A percentile compares a stretch with the other conserved stretches of the same genome.
phyloP scores from a whole-genome alignment of 2,113 vertebrate species.

The Pholis gunnellus region DNA sequence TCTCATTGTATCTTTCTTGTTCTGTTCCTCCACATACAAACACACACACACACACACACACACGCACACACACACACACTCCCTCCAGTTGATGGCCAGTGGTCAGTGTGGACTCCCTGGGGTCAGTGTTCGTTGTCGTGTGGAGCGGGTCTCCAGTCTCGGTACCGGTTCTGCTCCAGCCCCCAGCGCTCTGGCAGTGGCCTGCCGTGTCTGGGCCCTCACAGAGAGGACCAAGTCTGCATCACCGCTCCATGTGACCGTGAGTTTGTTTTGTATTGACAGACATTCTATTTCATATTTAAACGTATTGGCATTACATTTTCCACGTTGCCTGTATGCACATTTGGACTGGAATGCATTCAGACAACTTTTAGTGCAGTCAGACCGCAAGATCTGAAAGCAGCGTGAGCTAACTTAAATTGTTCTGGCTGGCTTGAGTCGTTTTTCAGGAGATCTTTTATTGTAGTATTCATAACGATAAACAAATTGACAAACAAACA shows the following conservation, averaged over 20 bases:
- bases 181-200: conserved; percentile 74
- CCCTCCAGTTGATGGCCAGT: conserved; percentile 80
- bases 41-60: no score
- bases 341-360: neutral
- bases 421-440: neutral
- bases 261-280: conserved; percentile 60
- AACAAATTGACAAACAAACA: neutral
- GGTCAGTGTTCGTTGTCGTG: conserved; percentile 87
- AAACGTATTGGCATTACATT: neutral
- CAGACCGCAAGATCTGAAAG: neutral
- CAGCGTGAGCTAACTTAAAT: neutral
- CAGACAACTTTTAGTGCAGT: neutral
- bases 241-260: conserved; percentile 77
- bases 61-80: no score
- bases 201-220: conserved; percentile 65
- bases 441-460: neutral
- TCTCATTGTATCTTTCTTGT: neutral
- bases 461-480: neutral
- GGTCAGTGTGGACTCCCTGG: conserved; percentile 92
- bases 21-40: neutral
- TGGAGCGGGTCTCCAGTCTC: conserved; percentile 83
- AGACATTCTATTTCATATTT: neutral
- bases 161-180: conserved; percentile 86
- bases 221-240: conserved; percentile 84
- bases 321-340: neutral